phyloP scores from a whole-genome alignment of 2,888 invertebrate species.

The Chaitophorus viminalis region DNA sequence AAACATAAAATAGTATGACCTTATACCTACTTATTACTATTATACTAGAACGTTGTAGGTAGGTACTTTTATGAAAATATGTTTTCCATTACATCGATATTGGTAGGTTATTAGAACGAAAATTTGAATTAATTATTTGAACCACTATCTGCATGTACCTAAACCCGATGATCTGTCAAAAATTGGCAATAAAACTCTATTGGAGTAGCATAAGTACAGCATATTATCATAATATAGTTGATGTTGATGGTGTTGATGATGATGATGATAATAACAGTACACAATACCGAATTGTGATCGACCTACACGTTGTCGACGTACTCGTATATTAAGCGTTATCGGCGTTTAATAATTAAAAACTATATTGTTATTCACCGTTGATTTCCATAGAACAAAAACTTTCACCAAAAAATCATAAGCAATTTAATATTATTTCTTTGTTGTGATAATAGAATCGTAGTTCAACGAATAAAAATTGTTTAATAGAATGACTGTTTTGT shows the following conservation, averaged over 20 bases:
- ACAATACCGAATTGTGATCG: no score
- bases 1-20: slow-evolving; percentile 13
- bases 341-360: neutral
- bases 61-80: neutral
- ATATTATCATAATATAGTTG: no score
- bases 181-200: no score
- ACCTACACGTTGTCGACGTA: neutral
- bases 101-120: neutral
- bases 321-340: neutral
- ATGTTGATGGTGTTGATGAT: no score
- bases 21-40: neutral
- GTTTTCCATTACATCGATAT: neutral
- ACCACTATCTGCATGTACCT: neutral
- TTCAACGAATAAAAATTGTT: neutral
- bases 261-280: no score
- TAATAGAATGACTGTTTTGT: neutral
- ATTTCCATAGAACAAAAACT: neutral
- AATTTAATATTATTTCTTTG: neutral
- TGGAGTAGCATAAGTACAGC: no score
- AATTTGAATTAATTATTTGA: neutral
- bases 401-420: slow-evolving; percentile 6
- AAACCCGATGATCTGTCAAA: neutral
- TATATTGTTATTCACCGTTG: neutral
- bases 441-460: neutral
- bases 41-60: neutral